phyloP scores from a whole-genome alignment of 1,140 invertebrate genomes.

The Ceratina australensis region DNA sequence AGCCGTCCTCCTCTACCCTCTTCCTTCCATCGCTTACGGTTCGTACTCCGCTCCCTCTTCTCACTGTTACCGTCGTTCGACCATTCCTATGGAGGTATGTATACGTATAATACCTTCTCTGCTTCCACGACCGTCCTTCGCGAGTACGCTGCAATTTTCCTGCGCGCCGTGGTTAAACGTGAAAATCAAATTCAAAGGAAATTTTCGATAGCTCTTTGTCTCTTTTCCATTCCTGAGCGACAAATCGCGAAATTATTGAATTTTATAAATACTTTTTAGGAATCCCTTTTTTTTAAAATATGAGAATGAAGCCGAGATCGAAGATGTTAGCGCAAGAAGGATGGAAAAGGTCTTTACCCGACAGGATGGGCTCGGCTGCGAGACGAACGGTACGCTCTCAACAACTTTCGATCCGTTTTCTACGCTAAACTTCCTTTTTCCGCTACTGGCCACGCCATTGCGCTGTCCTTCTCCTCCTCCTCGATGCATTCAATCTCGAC shows the following conservation, averaged over 20 bases:
- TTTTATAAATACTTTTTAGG: neutral
- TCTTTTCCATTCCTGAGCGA: neutral
- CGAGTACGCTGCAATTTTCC: conserved; percentile 56
- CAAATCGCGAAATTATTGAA: neutral
- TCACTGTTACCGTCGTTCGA: conserved; percentile 14
- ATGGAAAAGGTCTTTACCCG: neutral
- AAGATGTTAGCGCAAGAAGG: neutral
- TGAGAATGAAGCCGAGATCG: neutral
- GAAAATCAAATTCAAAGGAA: conserved; percentile 51
- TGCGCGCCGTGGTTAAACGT: conserved; percentile 44
- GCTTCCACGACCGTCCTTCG: conserved; percentile 57
- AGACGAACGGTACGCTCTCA: conserved; percentile 30
- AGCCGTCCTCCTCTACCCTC: neutral
- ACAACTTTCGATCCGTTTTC: conserved; percentile 57
- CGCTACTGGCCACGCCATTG: conserved; percentile 16
- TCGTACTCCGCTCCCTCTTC: neutral
- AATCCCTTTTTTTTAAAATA: neutral
- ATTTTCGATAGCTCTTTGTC: conserved; percentile 23
- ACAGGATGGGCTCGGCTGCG: conserved; percentile 30
- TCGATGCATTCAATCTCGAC: conserved; percentile 44
- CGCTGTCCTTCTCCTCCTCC: conserved; percentile 30
- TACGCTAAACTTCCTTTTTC: conserved; percentile 58
- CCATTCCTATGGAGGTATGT: conserved; percentile 25
- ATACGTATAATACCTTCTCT: conserved; percentile 15
- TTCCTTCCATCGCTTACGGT: neutral